phyloP scores from a whole-genome alignment of 2,113 vertebrate species.

The Phyllopteryx taeniolatus region DNA sequence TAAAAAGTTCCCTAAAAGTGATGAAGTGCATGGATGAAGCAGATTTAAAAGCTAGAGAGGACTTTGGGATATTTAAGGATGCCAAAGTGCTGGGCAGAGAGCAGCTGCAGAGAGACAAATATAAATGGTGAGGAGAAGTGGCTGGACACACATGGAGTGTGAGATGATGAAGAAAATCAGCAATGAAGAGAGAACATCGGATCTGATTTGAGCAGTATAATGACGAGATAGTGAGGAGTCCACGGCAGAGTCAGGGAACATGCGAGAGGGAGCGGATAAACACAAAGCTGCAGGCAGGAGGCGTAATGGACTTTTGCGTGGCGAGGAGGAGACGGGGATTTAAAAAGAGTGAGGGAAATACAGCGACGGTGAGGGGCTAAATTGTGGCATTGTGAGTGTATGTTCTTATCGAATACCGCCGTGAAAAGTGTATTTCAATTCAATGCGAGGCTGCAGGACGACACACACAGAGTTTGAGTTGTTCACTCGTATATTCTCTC shows the following conservation, averaged over 20 bases:
- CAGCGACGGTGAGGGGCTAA: constrained; percentile 48
- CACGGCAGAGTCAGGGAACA: constrained; percentile 47
- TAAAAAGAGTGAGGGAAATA: constrained; percentile 45
- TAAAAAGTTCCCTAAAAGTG: constrained; percentile 67
- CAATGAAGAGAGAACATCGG: constrained; percentile 43
- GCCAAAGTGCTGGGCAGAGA: constrained; percentile 17
- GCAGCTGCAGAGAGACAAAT: constrained; percentile 17
- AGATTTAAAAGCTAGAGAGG: not conserved
- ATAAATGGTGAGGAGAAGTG: constrained; percentile 19
- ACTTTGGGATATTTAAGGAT: constrained; percentile 32
- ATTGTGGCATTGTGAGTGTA: constrained; percentile 40
- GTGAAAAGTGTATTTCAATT: constrained; percentile 57
- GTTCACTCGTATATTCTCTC: constrained; percentile 14
- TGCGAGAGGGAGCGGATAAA: constrained; percentile 58
- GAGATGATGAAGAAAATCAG: constrained; percentile 24
- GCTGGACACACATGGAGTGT: not conserved
- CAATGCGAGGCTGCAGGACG: constrained; percentile 32
- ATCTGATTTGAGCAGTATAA: constrained; percentile 55
- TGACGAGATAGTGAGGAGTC: constrained; percentile 49
- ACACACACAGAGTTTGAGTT: constrained; percentile 16
- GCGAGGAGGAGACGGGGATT: constrained; percentile 58
- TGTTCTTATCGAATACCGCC: constrained; percentile 52
- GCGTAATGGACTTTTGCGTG: constrained; percentile 64
- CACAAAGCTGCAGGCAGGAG: constrained; percentile 53
- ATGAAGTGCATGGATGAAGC: constrained; percentile 62